phyloP scores from a whole-genome alignment of 2,797 vertebrate genomes.

The Sebastes paucispinis region DNA sequence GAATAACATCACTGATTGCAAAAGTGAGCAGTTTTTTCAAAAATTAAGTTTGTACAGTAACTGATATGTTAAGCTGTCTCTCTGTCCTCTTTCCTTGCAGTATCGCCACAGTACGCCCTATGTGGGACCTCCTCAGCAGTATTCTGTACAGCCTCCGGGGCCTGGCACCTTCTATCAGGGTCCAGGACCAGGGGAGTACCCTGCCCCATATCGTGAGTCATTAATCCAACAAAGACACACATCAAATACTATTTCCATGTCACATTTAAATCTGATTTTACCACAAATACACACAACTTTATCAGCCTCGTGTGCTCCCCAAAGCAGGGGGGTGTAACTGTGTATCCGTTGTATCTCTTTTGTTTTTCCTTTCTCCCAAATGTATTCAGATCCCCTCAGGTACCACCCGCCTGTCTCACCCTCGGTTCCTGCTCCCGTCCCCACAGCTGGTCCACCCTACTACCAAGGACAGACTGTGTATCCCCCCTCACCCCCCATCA shows the following conservation, averaged over 20 bases:
- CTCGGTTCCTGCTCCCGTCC: conserved; percentile 72
- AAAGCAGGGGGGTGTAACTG: background rate
- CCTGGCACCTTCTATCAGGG: conserved; percentile 94
- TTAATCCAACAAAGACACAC: conserved; percentile 4
- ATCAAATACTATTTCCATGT: background rate
- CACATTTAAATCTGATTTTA: background rate
- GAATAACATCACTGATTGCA: background rate
- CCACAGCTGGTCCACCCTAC: conserved; percentile 88
- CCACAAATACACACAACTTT: background rate
- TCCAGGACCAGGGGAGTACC: conserved; percentile 94
- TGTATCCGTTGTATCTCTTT: background rate
- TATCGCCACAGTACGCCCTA: conserved; percentile 96
- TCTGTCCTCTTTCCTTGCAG: conserved; percentile 68
- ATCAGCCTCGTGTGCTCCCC: background rate
- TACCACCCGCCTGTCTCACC: conserved; percentile 76
- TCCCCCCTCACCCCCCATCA: conserved; percentile 91
- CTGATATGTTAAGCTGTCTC: background rate
- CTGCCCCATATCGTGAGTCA: conserved; percentile 91
- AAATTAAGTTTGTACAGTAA: background rate
- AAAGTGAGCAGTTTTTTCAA: background rate
- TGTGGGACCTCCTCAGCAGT: conserved; percentile 94
- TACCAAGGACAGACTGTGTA: conserved; percentile 95
- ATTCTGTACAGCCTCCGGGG: conserved; percentile 92
- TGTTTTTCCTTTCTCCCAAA: conserved; percentile 1
- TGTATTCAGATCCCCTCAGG: conserved; percentile 75